Base-by-base conservation (phyloP, 2,113 vertebrate genomes). In the Melanostigma gelatinosum region DNA sequence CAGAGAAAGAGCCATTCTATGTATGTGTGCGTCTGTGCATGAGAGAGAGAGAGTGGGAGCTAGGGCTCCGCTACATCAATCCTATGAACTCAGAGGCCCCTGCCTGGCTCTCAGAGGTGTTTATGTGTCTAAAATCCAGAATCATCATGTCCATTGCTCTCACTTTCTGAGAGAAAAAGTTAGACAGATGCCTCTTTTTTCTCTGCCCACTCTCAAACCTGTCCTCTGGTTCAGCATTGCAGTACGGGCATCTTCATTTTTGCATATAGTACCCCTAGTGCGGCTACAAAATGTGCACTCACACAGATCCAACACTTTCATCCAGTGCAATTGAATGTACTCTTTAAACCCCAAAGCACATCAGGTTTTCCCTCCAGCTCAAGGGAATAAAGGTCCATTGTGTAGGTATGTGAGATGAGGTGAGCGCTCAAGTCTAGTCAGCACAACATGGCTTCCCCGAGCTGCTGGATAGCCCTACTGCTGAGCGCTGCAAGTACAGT, bases 401-500 rank as follows among this genome's bases (percentile, higher is more conserved):
- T 87, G 86, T 87, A 68, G 88, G 85, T 74, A 62, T 83, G 87
- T 44, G 36, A 3, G 48, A 40, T 22, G 84, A 84, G 75, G 76
- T 80, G 76, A 76, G 83, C 32, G 27, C 81, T 77, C 38, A 76
- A 86, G 90, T 92, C 72, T 80, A 93, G 88, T 94, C 91, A 93
- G 91, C 94, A 93, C 84, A 90, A 87, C 84, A 84, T 77, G 72
- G 88, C 85, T 78, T 85, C 85, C 71, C 82, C 24, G 63, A 87
- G 89, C 91, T 84, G 89, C 89, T 89, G 91, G 88, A 91, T 69
- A 66, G 76, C 63, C 76, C 88, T 36, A 87, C 89, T 91, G 89
- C 92, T 94, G 92, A 92, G 89, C 79, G n/a, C 92, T 88, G 93
- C 89, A 93, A 92, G 87, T 89, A 84, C 80, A 82, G 77, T 86